A percentile compares a stretch with the other conserved stretches of the same genome.
Evolutionary conservation across 2,797 vertebrate species (phyloP).

Genomic region (Schizopygopsis malacanthus): DNA sequence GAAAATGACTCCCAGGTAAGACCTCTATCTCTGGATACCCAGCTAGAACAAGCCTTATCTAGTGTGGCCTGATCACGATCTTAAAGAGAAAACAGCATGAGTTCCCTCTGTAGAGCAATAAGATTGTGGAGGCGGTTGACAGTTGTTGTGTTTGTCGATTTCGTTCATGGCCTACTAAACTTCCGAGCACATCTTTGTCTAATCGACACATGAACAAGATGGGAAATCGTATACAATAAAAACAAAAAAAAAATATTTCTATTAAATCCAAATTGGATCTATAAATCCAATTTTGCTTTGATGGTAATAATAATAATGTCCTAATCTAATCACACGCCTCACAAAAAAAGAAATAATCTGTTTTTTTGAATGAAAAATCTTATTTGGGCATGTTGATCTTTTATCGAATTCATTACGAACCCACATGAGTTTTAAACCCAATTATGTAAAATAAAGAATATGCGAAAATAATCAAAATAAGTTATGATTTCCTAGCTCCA

Average conservation of each 20-base stretch:
- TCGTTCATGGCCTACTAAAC: slow-evolving; percentile 29
- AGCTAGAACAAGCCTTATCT: slow-evolving; percentile 84
- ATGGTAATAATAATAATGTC: slow-evolving; percentile 39
- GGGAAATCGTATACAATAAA: slow-evolving; percentile 15
- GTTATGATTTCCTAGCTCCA: neutral
- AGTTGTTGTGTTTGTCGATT: slow-evolving; percentile 24
- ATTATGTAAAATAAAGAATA: slow-evolving; percentile 18
- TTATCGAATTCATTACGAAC: slow-evolving; percentile 19
- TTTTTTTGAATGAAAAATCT: slow-evolving; percentile 32
- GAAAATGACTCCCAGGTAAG: slow-evolving; percentile 85
- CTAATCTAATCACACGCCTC: slow-evolving; percentile 46
- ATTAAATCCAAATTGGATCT: slow-evolving; percentile 46
- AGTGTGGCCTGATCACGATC: slow-evolving; percentile 76
- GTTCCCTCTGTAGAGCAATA: slow-evolving; percentile 71
- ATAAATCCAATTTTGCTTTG: slow-evolving; percentile 48
- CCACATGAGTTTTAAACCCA: slow-evolving; percentile 14
- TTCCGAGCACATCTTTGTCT: slow-evolving; percentile 23
- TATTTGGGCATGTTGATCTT: slow-evolving; percentile 37
- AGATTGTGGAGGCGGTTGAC: slow-evolving; percentile 59
- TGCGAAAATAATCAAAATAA: neutral
- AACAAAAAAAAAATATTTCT: slow-evolving; percentile 21
- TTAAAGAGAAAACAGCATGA: slow-evolving; percentile 79
- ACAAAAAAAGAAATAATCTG: slow-evolving; percentile 36
- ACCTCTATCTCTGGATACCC: slow-evolving; percentile 79
- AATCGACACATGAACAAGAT: slow-evolving; percentile 9